These are phyloP conservation scores for Vultur gryphus DNA, from an alignment of 2,797 vertebrate species.

Conservation along the genomic window DNA sequence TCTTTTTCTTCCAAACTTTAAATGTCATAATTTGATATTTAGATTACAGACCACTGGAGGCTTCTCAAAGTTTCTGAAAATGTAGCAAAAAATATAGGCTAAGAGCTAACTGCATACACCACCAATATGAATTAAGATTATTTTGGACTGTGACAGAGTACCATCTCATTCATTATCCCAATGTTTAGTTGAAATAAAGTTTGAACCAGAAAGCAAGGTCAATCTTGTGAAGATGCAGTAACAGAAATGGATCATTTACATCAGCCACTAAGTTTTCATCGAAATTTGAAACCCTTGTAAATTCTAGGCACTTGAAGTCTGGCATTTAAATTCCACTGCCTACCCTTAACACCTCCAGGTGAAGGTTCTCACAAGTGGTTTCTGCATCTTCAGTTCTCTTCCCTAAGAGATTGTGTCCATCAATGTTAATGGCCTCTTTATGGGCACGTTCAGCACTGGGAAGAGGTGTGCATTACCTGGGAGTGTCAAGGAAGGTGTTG, in stretches of 20 bases:
- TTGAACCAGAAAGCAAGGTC: background rate
- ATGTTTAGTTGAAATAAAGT: background rate
- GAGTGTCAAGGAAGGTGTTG: background rate
- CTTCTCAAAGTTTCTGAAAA: constrained; percentile 6
- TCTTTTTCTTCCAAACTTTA: background rate
- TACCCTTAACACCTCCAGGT: background rate
- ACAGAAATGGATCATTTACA: background rate
- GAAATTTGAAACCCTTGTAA: background rate
- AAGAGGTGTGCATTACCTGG: background rate
- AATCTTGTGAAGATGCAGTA: background rate
- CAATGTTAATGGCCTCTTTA: background rate
- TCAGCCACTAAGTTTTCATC: background rate
- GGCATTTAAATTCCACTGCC: background rate
- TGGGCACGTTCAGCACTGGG: accelerated
- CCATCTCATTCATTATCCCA: background rate
- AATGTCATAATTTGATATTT: background rate
- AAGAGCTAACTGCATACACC: background rate
- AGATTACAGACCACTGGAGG: background rate
- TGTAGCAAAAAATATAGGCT: background rate
- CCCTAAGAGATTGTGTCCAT: background rate
- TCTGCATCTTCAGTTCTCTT: background rate
- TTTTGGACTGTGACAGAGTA: background rate
- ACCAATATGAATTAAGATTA: background rate
- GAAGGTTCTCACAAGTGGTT: background rate
- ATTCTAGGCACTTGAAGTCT: background rate